These are phyloP conservation scores for Mya arenaria DNA, from an alignment of 1,140 invertebrate genomes.

Conservation along the genomic window DNA sequence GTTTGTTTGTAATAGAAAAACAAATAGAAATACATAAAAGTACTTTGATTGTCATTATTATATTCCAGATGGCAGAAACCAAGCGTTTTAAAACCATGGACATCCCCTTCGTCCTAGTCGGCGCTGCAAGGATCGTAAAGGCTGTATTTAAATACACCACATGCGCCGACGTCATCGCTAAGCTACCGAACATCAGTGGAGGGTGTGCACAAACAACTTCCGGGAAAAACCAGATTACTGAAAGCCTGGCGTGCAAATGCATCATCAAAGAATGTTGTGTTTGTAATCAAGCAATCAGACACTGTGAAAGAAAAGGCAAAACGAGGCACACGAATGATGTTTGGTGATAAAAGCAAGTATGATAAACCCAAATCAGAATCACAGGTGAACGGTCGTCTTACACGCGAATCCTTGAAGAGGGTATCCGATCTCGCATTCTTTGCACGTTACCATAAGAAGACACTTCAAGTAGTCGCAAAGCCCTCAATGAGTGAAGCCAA, in stretches of 20 bases:
- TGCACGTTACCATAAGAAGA: conserved; percentile 28
- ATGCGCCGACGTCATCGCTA: conserved; percentile 45
- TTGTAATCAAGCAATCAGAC: conserved; percentile 26
- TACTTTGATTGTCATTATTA: not conserved
- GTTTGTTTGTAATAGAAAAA: too few relatives aligned
- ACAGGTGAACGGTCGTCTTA: not conserved
- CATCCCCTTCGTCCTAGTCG: conserved; percentile 44
- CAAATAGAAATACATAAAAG: too few relatives aligned
- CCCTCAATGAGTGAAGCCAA: not conserved
- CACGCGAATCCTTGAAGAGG: conserved; percentile 16
- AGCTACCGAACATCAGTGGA: conserved; percentile 43
- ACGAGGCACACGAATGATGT: conserved; percentile 5
- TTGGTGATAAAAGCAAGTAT: not conserved
- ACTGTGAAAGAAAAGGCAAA: not conserved
- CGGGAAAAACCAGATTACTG: conserved; percentile 37
- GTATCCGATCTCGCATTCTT: conserved; percentile 46
- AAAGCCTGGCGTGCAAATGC: conserved; percentile 38
- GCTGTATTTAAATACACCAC: conserved; percentile 35
- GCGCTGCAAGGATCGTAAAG: conserved; percentile 6
- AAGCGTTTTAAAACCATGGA: too few relatives aligned
- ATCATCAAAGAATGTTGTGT: conserved; percentile 14
- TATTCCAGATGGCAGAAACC: conserved; percentile 39
- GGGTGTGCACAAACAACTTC: conserved; percentile 35
- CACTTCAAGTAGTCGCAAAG: conserved; percentile 7
- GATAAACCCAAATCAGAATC: not conserved